phyloP scores from a whole-genome alignment of 2,888 invertebrate species.

The Meteorus colon region DNA sequence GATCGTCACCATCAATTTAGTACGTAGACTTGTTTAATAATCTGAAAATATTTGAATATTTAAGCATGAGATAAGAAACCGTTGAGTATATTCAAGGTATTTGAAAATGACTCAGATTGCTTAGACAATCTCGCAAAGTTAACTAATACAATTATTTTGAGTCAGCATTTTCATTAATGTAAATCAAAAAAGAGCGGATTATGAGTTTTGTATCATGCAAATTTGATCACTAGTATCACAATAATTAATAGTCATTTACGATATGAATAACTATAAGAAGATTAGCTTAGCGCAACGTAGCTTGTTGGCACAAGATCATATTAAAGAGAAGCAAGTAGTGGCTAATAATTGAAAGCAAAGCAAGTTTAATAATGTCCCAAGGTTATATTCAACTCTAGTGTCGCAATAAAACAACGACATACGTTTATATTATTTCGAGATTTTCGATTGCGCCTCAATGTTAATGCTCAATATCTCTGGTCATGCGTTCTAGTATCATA shows the following conservation, averaged over 20 bases:
- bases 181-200: not conserved
- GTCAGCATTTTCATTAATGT: too few species aligned
- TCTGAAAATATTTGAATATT: not conserved
- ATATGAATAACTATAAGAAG: not conserved
- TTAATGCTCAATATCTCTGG: not conserved
- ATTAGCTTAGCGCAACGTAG: not conserved
- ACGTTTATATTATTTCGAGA: not conserved
- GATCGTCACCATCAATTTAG: slow-evolving; percentile 87
- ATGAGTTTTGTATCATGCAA: not conserved
- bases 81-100: too few species aligned
- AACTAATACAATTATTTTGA: too few species aligned
- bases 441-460: not conserved
- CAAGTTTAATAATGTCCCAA: slow-evolving; percentile 20
- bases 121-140: too few species aligned
- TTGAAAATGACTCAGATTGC: too few species aligned
- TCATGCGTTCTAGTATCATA: not conserved
- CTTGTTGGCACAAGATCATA: slow-evolving; percentile 8
- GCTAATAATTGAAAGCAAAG: slow-evolving; percentile 12
- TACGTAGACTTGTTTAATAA: slow-evolving; percentile 72
- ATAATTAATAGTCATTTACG: not conserved
- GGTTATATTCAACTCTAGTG: slow-evolving; percentile 11
- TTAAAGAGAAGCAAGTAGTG: not conserved
- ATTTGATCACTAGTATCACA: not conserved
- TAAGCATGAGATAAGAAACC: too few species aligned
- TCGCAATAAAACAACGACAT: not conserved